Percentiles rank a stretch among this genome's conserved stretches.
These are phyloP conservation scores for Pygmarrhopalites habei DNA, from an alignment of 1,140 invertebrate species.

Conservation along the genomic window DNA sequence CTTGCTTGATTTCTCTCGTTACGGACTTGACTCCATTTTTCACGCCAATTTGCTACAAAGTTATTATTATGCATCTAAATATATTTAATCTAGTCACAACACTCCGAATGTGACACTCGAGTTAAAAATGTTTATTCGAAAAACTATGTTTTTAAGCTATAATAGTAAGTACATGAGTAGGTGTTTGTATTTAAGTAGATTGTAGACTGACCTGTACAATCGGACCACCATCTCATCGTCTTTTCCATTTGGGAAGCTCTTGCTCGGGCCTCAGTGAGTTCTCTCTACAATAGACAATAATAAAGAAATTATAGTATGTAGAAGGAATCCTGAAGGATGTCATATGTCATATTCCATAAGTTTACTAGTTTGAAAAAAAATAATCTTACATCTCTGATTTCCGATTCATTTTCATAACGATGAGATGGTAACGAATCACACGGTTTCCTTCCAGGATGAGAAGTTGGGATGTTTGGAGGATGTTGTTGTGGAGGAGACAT, in stretches of 20 bases:
- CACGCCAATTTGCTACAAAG: slow-evolving; percentile 79
- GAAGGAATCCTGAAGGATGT: not conserved
- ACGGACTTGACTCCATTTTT: slow-evolving; percentile 88
- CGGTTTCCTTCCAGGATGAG: slow-evolving; percentile 20
- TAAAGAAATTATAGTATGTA: not conserved
- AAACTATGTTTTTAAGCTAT: no score
- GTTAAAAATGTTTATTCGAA: no score
- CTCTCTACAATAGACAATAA: slow-evolving; percentile 54
- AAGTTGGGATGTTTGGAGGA: no score
- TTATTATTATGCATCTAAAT: no score
- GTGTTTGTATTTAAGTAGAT: no score
- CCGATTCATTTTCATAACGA: slow-evolving; percentile 43
- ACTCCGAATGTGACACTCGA: no score
- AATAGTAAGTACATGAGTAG: no score
- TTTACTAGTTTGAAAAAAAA: not conserved
- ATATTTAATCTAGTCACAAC: no score
- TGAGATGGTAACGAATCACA: slow-evolving; percentile 35
- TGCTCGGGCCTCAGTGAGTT: slow-evolving; percentile 82
- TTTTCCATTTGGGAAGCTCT: slow-evolving; percentile 95
- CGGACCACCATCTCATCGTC: slow-evolving; percentile 96
- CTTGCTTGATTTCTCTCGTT: slow-evolving; percentile 42
- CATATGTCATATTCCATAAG: not conserved
- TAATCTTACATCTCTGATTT: slow-evolving; percentile 43
- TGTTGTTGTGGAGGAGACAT: slow-evolving; percentile 18
- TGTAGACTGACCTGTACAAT: no score